A percentile compares a stretch with the other conserved stretches of the same genome.
These are phyloP conservation scores for Junco hyemalis DNA, from an alignment of 2,113 vertebrate species.

Conservation along the genomic window DNA sequence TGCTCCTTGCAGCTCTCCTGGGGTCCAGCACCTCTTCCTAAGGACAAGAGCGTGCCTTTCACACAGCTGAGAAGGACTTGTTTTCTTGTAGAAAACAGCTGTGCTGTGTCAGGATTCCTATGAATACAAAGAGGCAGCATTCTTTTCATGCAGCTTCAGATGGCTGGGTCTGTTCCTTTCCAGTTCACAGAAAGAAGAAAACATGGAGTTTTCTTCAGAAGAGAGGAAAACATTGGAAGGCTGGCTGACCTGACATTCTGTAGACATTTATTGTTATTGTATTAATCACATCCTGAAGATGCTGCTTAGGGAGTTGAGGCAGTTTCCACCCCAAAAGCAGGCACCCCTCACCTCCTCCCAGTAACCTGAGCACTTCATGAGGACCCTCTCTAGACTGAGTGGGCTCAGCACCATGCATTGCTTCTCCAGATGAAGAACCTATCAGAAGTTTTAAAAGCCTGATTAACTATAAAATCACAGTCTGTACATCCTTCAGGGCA, in stretches of 20 bases:
- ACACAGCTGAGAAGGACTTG: neutral
- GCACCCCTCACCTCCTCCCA: neutral
- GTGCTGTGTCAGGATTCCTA: fast-evolving
- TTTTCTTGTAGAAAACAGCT: neutral
- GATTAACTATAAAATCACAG: neutral
- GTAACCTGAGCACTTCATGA: neutral
- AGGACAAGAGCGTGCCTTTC: neutral
- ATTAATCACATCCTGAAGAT: neutral
- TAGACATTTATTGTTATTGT: neutral
- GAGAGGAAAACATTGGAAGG: neutral
- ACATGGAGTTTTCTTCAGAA: neutral
- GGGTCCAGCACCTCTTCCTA: neutral
- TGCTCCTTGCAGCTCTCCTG: neutral
- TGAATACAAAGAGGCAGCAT: neutral
- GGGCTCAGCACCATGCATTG: neutral
- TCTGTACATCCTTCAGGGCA: neutral
- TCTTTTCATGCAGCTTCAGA: neutral
- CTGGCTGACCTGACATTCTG: neutral
- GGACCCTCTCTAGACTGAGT: neutral
- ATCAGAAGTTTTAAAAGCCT: neutral
- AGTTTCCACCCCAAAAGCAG: neutral
- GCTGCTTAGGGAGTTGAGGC: neutral
- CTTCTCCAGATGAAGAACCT: neutral
- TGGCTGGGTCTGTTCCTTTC: neutral
- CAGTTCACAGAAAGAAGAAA: neutral